Evolutionary conservation across 2,113 vertebrate genomes (phyloP).

Genomic region (Cygnus buccinator): DNA sequence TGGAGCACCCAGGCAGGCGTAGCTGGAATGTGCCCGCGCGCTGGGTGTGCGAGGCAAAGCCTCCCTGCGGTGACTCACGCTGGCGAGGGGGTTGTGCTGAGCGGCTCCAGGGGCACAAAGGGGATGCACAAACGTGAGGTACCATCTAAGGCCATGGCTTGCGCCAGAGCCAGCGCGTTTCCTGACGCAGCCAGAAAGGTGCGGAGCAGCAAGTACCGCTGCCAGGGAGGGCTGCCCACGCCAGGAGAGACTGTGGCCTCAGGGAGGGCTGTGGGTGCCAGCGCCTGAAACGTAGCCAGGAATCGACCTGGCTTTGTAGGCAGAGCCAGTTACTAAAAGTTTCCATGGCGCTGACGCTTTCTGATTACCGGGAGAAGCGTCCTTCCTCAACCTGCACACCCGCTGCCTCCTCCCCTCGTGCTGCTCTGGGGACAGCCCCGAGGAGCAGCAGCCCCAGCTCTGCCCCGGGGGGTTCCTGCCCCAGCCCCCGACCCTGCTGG

Average conservation of each 20-base stretch:
- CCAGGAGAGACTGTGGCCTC: neutral
- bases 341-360: neutral
- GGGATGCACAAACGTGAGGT: fast-evolving
- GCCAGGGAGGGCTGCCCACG: neutral
- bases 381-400: fast-evolving
- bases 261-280: neutral
- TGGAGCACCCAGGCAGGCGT: fast-evolving
- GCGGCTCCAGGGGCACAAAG: fast-evolving
- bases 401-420: neutral
- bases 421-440: too few species aligned
- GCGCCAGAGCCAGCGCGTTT: fast-evolving
- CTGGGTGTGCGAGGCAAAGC: neutral
- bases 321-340: neutral
- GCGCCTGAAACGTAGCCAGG: neutral
- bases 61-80: fast-evolving
- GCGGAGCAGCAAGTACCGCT: fast-evolving
- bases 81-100: neutral
- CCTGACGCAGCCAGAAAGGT: neutral
- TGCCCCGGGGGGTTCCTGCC: neutral
- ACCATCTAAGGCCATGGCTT: fast-evolving
- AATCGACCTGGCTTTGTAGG: neutral
- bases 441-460: neutral
- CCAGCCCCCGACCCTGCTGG: neutral
- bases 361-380: neutral
- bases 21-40: fast-evolving